Percentiles rank a stretch among this genome's conserved stretches.
Conservation (phyloP, 1,140 invertebrate species). For the Cydia strobilella region DNA sequence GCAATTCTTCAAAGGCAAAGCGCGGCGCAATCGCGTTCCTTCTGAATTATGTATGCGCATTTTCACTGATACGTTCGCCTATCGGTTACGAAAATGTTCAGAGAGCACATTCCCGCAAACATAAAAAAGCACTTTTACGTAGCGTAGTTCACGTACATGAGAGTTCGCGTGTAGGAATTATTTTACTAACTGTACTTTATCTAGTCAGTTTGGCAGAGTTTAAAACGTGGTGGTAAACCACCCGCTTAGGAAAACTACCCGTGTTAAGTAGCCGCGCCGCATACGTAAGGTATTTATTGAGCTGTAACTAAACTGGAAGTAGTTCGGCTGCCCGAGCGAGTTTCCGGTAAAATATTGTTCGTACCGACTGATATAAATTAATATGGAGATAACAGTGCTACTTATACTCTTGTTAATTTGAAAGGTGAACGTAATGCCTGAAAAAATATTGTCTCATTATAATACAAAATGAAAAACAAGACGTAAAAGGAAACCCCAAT, state of each 20-base stretch:
- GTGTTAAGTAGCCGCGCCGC: slow-evolving; percentile 14
- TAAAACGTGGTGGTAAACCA: slow-evolving; percentile 24
- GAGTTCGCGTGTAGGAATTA: not conserved
- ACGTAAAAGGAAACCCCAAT: not conserved
- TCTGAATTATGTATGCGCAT: slow-evolving; percentile 31
- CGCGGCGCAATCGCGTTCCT: slow-evolving; percentile 28
- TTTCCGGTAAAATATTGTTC: too few species aligned
- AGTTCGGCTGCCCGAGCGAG: not conserved
- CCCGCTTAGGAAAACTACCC: slow-evolving; percentile 25
- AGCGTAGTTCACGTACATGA: slow-evolving; percentile 3
- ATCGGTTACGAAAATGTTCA: slow-evolving; percentile 29
- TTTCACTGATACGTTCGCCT: slow-evolving; percentile 29
- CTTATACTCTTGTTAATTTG: too few species aligned
- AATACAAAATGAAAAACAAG: not conserved
- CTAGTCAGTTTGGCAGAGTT: slow-evolving; percentile 23
- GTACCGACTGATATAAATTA: too few species aligned
- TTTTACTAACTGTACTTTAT: slow-evolving; percentile 9
- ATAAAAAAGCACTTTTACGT: slow-evolving; percentile 23
- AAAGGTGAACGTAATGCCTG: too few species aligned
- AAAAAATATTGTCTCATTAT: too few species aligned
- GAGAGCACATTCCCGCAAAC: slow-evolving; percentile 19
- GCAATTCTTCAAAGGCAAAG: slow-evolving; percentile 30
- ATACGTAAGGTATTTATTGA: slow-evolving; percentile 12
- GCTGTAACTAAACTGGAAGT: slow-evolving; percentile 1
- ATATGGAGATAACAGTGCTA: too few species aligned